A percentile compares a stretch with the other conserved stretches of the same genome.
phyloP scores from a whole-genome alignment of 2,113 vertebrate genomes.

The Ciconia maguari region DNA sequence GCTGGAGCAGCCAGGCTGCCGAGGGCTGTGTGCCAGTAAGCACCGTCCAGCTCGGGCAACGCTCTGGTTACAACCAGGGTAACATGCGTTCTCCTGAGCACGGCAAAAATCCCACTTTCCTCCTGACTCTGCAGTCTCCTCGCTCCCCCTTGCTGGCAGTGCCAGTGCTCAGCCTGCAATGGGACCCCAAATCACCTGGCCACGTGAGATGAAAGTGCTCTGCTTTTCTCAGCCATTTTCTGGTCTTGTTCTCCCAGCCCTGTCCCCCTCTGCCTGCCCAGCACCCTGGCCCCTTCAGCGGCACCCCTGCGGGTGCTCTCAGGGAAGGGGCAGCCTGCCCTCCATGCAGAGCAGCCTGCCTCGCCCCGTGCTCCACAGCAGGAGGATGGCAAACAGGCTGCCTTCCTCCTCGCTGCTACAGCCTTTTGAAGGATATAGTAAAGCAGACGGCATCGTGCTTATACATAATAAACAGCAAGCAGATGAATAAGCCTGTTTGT shows the following conservation, averaged over 20 bases:
- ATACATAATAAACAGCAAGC: background rate
- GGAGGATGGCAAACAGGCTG: background rate
- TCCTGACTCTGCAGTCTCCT: background rate
- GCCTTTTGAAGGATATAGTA: background rate
- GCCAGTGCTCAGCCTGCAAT: background rate
- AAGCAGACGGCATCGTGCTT: background rate
- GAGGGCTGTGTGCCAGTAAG: background rate
- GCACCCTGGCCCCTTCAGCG: background rate
- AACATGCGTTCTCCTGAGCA: background rate
- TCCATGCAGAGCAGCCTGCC: accelerated
- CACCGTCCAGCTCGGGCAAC: accelerated
- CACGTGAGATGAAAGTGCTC: background rate
- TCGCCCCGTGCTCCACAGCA: background rate
- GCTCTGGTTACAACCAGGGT: background rate
- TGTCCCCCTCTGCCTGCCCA: background rate
- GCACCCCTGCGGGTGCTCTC: accelerated
- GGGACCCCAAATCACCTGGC: background rate
- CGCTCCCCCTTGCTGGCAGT: background rate
- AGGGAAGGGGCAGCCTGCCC: background rate
- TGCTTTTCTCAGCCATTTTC: background rate
- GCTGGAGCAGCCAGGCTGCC: background rate
- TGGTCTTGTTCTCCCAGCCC: accelerated
- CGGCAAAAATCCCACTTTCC: background rate
- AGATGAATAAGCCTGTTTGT: background rate
- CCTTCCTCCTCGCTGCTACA: background rate